phyloP scores from a whole-genome alignment of 2,113 vertebrate species.

The Dipodomys spectabilis region DNA sequence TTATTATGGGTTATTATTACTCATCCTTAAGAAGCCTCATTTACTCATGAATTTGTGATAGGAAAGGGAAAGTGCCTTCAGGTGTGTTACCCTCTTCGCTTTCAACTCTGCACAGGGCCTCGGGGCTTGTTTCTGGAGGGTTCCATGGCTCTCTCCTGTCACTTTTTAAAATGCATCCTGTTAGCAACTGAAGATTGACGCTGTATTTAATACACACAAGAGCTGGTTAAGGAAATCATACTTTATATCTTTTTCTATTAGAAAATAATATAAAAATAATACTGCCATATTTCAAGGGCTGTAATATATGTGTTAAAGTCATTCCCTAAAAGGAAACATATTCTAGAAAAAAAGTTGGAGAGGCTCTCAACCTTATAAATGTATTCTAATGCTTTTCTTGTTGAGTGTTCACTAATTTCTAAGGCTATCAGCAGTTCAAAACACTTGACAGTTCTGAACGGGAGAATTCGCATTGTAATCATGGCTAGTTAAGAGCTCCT shows the following conservation, averaged over 20 bases:
- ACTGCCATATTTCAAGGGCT: not conserved
- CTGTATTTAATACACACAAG: not conserved
- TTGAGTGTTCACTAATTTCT: constrained; percentile 68
- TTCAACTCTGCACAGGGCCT: too few species aligned
- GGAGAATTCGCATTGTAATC: constrained; percentile 68
- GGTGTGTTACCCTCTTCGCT: too few species aligned
- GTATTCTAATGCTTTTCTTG: constrained; percentile 44
- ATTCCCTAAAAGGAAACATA: not conserved
- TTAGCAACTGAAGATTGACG: not conserved
- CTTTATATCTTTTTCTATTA: constrained; percentile 13
- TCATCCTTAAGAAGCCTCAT: too few species aligned
- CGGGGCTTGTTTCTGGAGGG: too few species aligned
- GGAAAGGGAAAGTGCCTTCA: too few species aligned
- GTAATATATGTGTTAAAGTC: constrained; percentile 46
- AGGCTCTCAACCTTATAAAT: constrained; percentile 42
- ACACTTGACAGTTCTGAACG: constrained; percentile 67
- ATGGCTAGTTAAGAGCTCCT: constrained; percentile 55
- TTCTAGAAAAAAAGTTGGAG: constrained; percentile 35
- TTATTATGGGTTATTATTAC: too few species aligned
- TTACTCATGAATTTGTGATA: too few species aligned
- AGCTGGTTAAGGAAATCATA: not conserved
- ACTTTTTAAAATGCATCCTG: not conserved
- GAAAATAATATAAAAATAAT: not conserved
- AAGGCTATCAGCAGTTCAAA: constrained; percentile 62
- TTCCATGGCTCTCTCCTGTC: not conserved